Base-by-base conservation (phyloP, 2,797 vertebrate genomes). In the Myripristis murdjan region DNA sequence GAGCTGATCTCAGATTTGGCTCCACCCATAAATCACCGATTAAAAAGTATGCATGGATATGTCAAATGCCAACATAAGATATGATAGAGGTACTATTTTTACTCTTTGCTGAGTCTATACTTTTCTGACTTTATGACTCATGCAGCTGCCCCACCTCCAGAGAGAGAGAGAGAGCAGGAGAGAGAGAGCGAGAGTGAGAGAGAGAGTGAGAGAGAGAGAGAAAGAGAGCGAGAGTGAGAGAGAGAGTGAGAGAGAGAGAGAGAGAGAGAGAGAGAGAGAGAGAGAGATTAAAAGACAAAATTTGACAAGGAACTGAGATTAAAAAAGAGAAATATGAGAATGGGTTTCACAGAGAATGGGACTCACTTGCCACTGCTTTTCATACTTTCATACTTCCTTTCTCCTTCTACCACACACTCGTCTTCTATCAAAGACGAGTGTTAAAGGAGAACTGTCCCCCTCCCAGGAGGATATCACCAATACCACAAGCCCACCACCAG, bases 81-180 rank as follows among this genome's bases (percentile, higher is more conserved):
- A 3, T 37, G 35, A 37, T 37, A 37, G 35, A 37, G 10, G 8
- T 14, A 33, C 56, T 83, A 77, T 75, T 80, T 78, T 53, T 73
- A 70, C 70, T 23, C 12, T 24, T 26, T 70, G 35, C 35, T 14
- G 35, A 37, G 35, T 64, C 49, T 69, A 5, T 51, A 58, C 35
- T 55, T 28, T 55, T 66, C 62, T 79, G 67, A 23, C 44, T 80
- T 62, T 64, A 76, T 87, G 82, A 85, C 69, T 87, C 85, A 84
- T 57, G 2, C 60, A 56, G 60, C 51, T 1, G 12, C 33, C 35
- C 35, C 35, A 37, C 35, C 35, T 62, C 33, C 37, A 70, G 6
- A 60, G 51, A 49, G 74, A 41, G 53, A n/a, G 49, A 23, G 52
- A 23, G 22, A 63, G 58, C 31, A 28, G 0, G n/a, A n/a, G n/a